Evolutionary conservation across 2,113 vertebrate species (phyloP).

Genomic region (Hipposideros armiger): DNA sequence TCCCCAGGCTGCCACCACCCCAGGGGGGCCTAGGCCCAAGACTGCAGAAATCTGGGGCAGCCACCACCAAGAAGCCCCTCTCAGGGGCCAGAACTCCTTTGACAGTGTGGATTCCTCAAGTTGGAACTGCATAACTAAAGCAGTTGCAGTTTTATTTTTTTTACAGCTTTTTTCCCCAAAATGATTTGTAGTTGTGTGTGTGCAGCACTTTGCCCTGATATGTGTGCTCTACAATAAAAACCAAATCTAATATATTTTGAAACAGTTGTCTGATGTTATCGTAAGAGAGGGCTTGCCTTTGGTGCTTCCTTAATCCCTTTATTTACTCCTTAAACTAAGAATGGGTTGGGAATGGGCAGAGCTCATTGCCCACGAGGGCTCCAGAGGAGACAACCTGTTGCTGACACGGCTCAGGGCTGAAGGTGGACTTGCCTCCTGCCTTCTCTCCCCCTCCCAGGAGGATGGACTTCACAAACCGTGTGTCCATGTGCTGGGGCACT

Average conservation of each 20-base stretch:
- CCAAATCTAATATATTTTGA: slow-evolving; percentile 91
- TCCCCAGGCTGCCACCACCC: neutral
- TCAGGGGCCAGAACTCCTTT: slow-evolving; percentile 75
- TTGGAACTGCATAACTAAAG: slow-evolving; percentile 82
- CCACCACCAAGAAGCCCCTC: slow-evolving; percentile 81
- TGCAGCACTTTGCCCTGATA: slow-evolving; percentile 84
- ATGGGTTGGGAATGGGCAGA: neutral
- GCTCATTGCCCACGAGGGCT: neutral
- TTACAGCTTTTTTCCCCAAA: slow-evolving; percentile 84
- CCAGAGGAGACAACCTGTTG: neutral
- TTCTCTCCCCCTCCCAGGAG: neutral
- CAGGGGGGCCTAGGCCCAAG: slow-evolving; percentile 35
- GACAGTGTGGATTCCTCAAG: slow-evolving; percentile 80
- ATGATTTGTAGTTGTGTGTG: slow-evolving; percentile 86
- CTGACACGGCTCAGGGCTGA: neutral
- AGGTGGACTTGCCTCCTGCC: neutral
- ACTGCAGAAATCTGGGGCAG: slow-evolving; percentile 70
- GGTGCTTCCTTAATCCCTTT: slow-evolving; percentile 46
- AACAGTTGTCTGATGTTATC: slow-evolving; percentile 87
- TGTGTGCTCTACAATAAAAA: slow-evolving; percentile 90
- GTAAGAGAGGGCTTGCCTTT: slow-evolving; percentile 76
- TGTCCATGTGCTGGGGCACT: neutral
- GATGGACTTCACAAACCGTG: neutral
- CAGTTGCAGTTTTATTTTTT: slow-evolving; percentile 86
- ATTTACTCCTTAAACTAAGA: slow-evolving; percentile 42